Base-by-base conservation (phyloP, 2,888 invertebrate species). In the Sinelater perroti region DNA sequence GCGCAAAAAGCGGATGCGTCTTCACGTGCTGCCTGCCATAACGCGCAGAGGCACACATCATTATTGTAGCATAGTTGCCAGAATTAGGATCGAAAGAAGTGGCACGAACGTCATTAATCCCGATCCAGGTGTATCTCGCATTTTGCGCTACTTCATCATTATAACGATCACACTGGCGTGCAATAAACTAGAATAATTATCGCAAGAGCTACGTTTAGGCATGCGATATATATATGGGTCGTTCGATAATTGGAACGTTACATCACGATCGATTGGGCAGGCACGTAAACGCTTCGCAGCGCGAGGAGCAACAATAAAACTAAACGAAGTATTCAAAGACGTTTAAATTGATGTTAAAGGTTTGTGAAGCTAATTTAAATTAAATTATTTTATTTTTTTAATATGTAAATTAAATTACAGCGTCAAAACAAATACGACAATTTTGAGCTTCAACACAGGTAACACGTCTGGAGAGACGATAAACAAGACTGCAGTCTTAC, bases 151-250 rank as follows among this genome's bases (percentile, higher is more conserved):
- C 68, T 67, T 69, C 69, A 68, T 69, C 69, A 69, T 70, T 70
- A 70, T 66, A 70, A 65, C 65, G 65, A 64, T 62, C 61, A 61
- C 61, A 62, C 53, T 71, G 67, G 70, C 70, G 70, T 71, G 72
- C 67, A 65, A 69, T 68, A 69, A 70, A 70, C 68, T 57, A 55
- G 70, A 68, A 70, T 71, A 71, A 71, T 70, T 70, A 71, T 56
- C 40, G 63, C 59, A 51, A 61, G 56, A 63, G 62, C 56, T 62
- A 60, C 56, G 56, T 63, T 65, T 61, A 56, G 57, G 47, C 65
- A 36, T 60, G 58, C 55, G 54, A 54, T 59, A 63, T 64, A n/a
- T n/a, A 55, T 65, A 62, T 62, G 62, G 61, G 62, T 57, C 64
- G 64, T 64, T 68, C 67, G 64, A 68, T 70, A 69, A 72, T 69